Percentiles rank a stretch among this genome's conserved stretches.
phyloP scores from a whole-genome alignment of 1,140 invertebrate genomes.

The Anagrus nilaparvatae region DNA sequence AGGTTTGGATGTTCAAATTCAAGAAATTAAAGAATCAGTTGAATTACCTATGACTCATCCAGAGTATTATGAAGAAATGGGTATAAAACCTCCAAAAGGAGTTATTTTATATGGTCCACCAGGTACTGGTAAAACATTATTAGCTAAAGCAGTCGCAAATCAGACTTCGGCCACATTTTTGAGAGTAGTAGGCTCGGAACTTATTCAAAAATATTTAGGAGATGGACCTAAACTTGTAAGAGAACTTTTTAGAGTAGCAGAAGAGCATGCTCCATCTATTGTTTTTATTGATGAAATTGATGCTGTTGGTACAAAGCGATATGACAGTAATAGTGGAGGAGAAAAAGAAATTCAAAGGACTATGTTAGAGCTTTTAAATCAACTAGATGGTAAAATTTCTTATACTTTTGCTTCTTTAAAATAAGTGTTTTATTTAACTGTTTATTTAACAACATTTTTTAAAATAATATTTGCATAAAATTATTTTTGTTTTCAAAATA shows the following conservation, averaged over 20 bases:
- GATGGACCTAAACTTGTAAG: slow-evolving; percentile 98
- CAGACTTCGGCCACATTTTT: slow-evolving; percentile 99
- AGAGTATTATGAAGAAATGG: slow-evolving; percentile 99
- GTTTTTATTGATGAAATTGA: slow-evolving; percentile 99
- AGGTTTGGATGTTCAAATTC: slow-evolving; percentile 98
- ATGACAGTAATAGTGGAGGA: slow-evolving; percentile 98
- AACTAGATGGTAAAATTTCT: slow-evolving; percentile 79
- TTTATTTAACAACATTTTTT: too few species aligned
- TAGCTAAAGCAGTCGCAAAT: slow-evolving; percentile 99
- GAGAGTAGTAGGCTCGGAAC: slow-evolving; percentile 94
- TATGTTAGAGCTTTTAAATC: slow-evolving; percentile 98
- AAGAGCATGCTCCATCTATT: slow-evolving; percentile 98
- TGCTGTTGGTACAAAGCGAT: slow-evolving; percentile 98
- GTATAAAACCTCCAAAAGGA: slow-evolving; percentile 98
- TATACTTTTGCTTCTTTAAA: neutral
- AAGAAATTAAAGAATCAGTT: slow-evolving; percentile 99
- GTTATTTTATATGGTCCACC: slow-evolving; percentile 98
- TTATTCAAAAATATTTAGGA: slow-evolving; percentile 99
- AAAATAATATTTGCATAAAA: too few species aligned
- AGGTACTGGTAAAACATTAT: slow-evolving; percentile 95
- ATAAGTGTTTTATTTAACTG: too few species aligned
- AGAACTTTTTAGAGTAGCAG: slow-evolving; percentile 95
- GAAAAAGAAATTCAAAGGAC: slow-evolving; percentile 99
- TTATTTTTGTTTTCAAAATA: too few species aligned
- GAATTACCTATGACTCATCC: slow-evolving; percentile 98